A percentile compares a stretch with the other conserved stretches of the same genome.
Evolutionary conservation across 2,888 invertebrate genomes (phyloP).

Genomic region (Dicyrtomina minuta): DNA sequence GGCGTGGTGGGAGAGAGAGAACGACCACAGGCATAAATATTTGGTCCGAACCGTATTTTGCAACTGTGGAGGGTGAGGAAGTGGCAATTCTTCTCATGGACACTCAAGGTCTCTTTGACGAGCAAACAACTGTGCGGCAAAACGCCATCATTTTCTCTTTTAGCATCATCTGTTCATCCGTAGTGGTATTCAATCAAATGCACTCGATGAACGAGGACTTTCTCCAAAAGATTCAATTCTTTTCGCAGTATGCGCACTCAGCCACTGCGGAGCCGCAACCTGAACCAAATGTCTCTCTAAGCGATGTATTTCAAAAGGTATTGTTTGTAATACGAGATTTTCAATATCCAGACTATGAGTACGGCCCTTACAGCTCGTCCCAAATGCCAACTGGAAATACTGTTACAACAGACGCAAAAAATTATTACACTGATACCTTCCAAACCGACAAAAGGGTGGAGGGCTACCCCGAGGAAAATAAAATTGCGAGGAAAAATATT

Average conservation of each 20-base stretch:
- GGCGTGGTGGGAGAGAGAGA: conserved; percentile 55
- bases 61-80: conserved; percentile 46
- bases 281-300: no score
- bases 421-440: background rate
- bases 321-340: background rate
- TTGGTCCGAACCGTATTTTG: conserved; percentile 56
- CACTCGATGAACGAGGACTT: conserved; percentile 10
- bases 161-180: conserved; percentile 27
- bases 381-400: background rate
- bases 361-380: background rate
- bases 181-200: conserved; percentile 25
- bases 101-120: conserved; percentile 30
- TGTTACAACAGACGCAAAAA: background rate
- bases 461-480: conserved; percentile 3
- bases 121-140: conserved; percentile 22
- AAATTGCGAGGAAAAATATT: conserved; percentile 2
- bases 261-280: background rate
- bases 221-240: conserved; percentile 25
- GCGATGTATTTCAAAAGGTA: background rate
- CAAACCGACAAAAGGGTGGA: background rate
- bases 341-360: conserved; percentile 4
- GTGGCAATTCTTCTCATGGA: no score
- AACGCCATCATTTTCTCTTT: conserved; percentile 29
- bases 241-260: conserved; percentile 19
- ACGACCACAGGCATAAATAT: conserved; percentile 55